phyloP scores from a whole-genome alignment of 2,113 vertebrate species.

The Sinosuthora webbiana region DNA sequence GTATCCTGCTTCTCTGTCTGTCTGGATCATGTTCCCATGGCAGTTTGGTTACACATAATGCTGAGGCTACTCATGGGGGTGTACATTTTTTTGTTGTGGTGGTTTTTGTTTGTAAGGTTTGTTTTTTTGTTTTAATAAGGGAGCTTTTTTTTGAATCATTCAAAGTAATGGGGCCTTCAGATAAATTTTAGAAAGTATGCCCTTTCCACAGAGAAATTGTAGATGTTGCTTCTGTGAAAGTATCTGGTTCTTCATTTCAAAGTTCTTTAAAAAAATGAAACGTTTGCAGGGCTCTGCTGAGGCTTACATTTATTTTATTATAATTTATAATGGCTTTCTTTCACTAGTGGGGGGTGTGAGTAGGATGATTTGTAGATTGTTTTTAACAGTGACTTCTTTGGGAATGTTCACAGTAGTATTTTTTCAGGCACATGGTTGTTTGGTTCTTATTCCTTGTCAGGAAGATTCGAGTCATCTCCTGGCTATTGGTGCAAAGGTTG shows the following conservation, averaged over 20 bases:
- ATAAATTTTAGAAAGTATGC: background rate
- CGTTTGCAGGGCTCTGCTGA: background rate
- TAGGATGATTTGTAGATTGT: background rate
- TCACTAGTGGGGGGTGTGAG: background rate
- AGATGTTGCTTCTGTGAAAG: background rate
- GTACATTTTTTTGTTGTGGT: background rate
- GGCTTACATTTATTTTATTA: background rate
- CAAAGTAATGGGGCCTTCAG: background rate
- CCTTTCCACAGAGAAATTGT: background rate
- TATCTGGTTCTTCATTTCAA: background rate
- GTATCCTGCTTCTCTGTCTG: background rate
- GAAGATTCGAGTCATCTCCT: background rate
- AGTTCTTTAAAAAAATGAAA: background rate
- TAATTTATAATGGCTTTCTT: background rate
- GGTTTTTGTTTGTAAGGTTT: background rate
- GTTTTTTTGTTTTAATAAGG: background rate
- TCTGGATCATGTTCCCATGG: background rate
- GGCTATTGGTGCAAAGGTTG: background rate
- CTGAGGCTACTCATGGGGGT: background rate
- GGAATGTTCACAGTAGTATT: background rate
- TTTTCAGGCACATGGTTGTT: background rate
- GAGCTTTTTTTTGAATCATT: background rate
- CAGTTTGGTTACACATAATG: background rate
- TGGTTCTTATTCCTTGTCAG: background rate
- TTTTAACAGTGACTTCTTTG: background rate